These are phyloP conservation scores for Sinopyrophorus schimmeli DNA, from an alignment of 2,888 invertebrate species.

Conservation along the genomic window DNA sequence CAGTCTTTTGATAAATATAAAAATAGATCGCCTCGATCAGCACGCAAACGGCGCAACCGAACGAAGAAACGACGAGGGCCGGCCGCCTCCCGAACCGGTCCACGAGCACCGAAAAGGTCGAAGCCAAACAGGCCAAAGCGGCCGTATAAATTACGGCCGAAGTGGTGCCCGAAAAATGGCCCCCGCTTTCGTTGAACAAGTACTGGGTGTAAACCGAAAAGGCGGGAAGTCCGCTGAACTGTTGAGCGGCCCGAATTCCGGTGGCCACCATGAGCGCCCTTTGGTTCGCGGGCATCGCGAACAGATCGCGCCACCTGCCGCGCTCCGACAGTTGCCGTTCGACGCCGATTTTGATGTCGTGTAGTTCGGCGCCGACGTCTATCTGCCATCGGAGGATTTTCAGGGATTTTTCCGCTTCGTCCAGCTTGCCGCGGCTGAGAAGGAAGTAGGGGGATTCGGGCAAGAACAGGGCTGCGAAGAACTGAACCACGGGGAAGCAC, in stretches of 20 bases:
- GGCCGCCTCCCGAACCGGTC: conserved; percentile 41
- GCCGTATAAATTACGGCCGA: conserved; percentile 42
- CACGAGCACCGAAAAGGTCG: conserved; percentile 32
- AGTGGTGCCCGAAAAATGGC: conserved; percentile 37
- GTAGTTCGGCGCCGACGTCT: conserved; percentile 39
- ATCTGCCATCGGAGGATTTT: conserved; percentile 30
- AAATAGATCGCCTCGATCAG: conserved; percentile 40
- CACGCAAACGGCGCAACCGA: conserved; percentile 36
- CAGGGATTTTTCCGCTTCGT: conserved; percentile 41
- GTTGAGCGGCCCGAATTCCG: conserved; percentile 45
- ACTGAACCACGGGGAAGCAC: conserved; percentile 13
- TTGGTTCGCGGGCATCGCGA: conserved; percentile 42
- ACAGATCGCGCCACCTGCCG: conserved; percentile 45
- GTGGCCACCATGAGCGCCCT: conserved; percentile 43
- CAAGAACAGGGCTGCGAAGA: conserved; percentile 55
- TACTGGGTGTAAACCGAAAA: conserved; percentile 44
- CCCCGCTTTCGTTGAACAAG: conserved; percentile 46
- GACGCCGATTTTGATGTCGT: conserved; percentile 40
- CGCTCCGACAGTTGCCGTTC: conserved; percentile 46
- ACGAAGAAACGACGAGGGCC: conserved; percentile 38
- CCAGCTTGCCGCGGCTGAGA: conserved; percentile 39
- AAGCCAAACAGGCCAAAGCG: conserved; percentile 22
- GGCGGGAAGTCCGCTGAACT: conserved; percentile 43
- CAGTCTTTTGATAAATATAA: conserved; percentile 34
- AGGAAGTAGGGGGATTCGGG: conserved; percentile 60